Evolutionary conservation across 2,797 vertebrate genomes (phyloP).

Genomic region (Cynodonichthys magdalenae): DNA sequence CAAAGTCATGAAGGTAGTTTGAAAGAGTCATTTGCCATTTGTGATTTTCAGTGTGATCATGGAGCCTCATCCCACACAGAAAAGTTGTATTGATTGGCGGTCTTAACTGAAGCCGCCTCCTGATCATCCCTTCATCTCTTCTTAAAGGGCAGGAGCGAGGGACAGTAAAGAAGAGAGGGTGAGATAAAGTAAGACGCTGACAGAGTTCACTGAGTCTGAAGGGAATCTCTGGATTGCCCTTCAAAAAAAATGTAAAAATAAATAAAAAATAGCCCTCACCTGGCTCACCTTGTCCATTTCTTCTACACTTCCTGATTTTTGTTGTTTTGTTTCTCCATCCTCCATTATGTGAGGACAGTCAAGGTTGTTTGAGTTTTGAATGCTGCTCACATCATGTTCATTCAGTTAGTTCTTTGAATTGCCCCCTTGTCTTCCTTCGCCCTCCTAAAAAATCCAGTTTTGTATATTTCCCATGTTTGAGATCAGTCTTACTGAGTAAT

Average conservation of each 20-base stretch:
- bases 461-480: constrained; percentile 63
- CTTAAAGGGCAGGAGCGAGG: constrained; percentile 72
- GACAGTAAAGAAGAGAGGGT: constrained; percentile 62
- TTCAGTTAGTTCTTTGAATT: constrained; percentile 66
- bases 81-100: constrained; percentile 71
- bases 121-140: constrained; percentile 78
- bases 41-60: constrained; percentile 74
- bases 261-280: constrained; percentile 31
- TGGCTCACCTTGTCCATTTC: constrained; percentile 15
- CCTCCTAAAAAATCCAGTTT: constrained; percentile 17
- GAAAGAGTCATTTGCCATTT: constrained; percentile 73
- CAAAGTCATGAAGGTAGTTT: constrained; percentile 65
- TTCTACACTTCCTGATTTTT: constrained; percentile 16
- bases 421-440: constrained; percentile 30
- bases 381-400: constrained; percentile 65
- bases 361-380: constrained; percentile 66
- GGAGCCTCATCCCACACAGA: constrained; percentile 61
- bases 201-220: constrained; percentile 66
- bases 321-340: constrained; percentile 5
- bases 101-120: constrained; percentile 72
- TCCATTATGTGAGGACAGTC: constrained; percentile 51
- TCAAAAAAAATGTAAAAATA: constrained; percentile 57
- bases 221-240: constrained; percentile 68
- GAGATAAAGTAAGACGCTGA: constrained; percentile 61
- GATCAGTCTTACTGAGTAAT: constrained; percentile 68